Evolutionary conservation across 92 coral and sea anemone species (phyloP).

Genomic region (Isaurus tuberculatus): DNA sequence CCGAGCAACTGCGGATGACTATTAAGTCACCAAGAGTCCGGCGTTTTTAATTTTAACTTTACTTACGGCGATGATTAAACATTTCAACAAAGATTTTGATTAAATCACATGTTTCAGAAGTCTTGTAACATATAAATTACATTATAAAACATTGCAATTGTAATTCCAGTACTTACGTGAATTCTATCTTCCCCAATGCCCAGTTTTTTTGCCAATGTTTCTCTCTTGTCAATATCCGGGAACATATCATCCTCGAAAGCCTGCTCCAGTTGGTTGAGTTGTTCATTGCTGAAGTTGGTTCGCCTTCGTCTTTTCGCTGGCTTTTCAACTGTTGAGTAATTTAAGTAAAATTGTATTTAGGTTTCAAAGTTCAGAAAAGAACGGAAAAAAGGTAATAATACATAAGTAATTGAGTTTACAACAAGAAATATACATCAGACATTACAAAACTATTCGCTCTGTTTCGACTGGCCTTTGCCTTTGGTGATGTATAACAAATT

Average conservation of each 20-base stretch:
- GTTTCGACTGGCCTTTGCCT: no score
- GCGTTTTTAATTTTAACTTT: no score
- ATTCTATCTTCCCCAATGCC: slow-evolving; percentile 73
- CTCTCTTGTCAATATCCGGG: slow-evolving; percentile 70
- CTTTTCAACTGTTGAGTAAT: slow-evolving; percentile 31
- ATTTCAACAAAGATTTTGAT: no score
- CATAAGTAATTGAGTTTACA: background rate
- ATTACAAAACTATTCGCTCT: no score
- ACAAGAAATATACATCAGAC: background rate
- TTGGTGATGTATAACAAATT: no score
- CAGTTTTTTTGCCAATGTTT: slow-evolving; percentile 61
- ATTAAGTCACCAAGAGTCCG: no score
- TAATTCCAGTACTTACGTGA: slow-evolving; percentile 52
- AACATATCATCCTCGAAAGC: slow-evolving; percentile 62
- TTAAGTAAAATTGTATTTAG: background rate
- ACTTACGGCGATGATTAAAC: no score
- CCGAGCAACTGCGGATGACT: no score
- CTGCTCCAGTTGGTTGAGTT: slow-evolving; percentile 74
- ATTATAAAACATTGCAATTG: no score
- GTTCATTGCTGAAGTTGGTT: slow-evolving; percentile 66
- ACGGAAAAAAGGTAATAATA: background rate
- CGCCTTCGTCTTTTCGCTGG: slow-evolving; percentile 66
- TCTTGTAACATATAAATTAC: no score
- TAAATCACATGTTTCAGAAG: no score
- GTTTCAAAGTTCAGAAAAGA: background rate